Conservation (phyloP, 2,113 vertebrate species). For the Puffinus mauretanicus region DNA sequence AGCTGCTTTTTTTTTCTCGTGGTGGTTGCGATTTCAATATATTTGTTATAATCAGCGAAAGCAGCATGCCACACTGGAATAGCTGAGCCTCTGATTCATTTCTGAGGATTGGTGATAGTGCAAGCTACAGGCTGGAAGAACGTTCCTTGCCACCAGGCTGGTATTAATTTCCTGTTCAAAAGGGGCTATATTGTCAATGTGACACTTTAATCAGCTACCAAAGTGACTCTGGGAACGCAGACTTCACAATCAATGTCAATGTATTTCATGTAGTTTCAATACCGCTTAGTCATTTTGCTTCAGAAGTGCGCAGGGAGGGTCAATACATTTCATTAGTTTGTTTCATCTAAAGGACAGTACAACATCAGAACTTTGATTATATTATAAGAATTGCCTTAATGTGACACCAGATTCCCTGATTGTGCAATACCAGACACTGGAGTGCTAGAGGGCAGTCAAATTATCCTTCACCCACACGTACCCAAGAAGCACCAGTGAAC, state of each 20-base stretch:
- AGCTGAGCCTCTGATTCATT: conserved; percentile 17
- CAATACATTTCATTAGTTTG: conserved; percentile 81
- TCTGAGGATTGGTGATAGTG: conserved; percentile 47
- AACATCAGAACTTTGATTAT: conserved; percentile 75
- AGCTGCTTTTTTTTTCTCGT: background rate
- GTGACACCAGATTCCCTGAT: conserved; percentile 70
- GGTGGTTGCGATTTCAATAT: conserved; percentile 30
- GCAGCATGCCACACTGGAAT: background rate
- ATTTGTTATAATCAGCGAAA: conserved; percentile 47
- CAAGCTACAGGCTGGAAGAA: conserved; percentile 39
- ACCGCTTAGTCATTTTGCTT: conserved; percentile 70
- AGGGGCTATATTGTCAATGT: conserved; percentile 73
- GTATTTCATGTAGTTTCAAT: conserved; percentile 68
- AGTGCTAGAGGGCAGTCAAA: conserved; percentile 66
- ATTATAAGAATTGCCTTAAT: conserved; percentile 73
- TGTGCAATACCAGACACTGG: conserved; percentile 52
- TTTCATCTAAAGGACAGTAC: conserved; percentile 75
- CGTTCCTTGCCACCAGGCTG: conserved; percentile 65
- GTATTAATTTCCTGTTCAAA: conserved; percentile 81
- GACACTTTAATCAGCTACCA: conserved; percentile 79
- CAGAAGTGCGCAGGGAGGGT: conserved; percentile 70
- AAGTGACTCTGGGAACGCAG: conserved; percentile 66
- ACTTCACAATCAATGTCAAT: conserved; percentile 77
- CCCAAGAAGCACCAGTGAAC: conserved; percentile 4
- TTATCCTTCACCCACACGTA: conserved; percentile 58